These are phyloP conservation scores for Parelbella ahira DNA, from an alignment of 2,888 invertebrate genomes.

Conservation along the genomic window DNA sequence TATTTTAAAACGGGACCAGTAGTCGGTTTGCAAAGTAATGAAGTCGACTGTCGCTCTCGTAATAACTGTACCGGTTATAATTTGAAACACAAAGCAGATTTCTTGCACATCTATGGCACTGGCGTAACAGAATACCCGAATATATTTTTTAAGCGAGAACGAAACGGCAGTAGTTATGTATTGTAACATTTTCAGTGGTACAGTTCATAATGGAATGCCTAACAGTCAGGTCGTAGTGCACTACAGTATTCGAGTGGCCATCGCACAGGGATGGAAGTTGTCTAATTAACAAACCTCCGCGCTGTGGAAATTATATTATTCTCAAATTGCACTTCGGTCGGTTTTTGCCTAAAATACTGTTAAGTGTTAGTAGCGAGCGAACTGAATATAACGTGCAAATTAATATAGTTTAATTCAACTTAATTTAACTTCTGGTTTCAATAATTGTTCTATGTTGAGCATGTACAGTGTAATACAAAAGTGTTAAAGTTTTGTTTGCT, in stretches of 20 bases:
- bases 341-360: too few species aligned
- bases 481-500: too few species aligned
- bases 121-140: slow-evolving; percentile 4
- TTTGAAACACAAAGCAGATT: slow-evolving; percentile 10
- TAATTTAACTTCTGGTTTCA: too few species aligned
- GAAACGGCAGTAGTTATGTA: slow-evolving; percentile 9
- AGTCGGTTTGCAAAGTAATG: slow-evolving; percentile 3
- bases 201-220: slow-evolving; percentile 20
- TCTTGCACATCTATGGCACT: slow-evolving; percentile 5
- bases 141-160: slow-evolving; percentile 10
- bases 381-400: too few species aligned
- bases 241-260: slow-evolving; percentile 48
- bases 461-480: too few species aligned
- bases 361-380: too few species aligned
- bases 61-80: slow-evolving; percentile 5
- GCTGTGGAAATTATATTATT: slow-evolving; percentile 43
- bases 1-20: slow-evolving; percentile 2
- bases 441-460: too few species aligned
- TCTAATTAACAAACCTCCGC: slow-evolving; percentile 63
- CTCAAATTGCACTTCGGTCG: too few species aligned
- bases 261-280: slow-evolving; percentile 52
- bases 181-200: slow-evolving; percentile 21
- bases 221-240: slow-evolving; percentile 34
- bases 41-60: slow-evolving; percentile 1
- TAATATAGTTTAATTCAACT: too few species aligned